Evolutionary conservation across 2,113 vertebrate species (phyloP).

Genomic region (Hippopotamus amphibius): DNA sequence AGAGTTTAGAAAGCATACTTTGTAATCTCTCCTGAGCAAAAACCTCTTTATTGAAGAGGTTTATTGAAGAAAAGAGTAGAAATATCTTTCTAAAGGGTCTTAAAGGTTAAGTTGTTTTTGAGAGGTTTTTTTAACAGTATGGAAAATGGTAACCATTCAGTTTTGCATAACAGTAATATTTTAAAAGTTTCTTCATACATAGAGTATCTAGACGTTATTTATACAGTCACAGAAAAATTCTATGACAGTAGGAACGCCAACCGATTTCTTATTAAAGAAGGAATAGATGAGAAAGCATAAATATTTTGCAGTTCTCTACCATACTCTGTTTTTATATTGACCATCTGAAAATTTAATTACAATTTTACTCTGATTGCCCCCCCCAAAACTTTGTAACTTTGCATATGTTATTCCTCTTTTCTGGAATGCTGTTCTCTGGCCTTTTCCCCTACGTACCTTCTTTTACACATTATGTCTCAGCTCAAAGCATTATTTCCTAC

Average conservation of each 20-base stretch:
- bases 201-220: not conserved
- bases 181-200: not conserved
- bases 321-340: not conserved
- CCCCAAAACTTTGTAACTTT: not conserved
- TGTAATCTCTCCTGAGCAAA: not conserved
- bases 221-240: not conserved
- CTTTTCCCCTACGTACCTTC: not conserved
- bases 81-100: not conserved
- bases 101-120: slow-evolving; percentile 20
- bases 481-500: not conserved
- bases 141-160: not conserved
- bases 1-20: not conserved
- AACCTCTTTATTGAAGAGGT: not conserved
- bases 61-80: slow-evolving; percentile 11
- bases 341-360: not conserved
- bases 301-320: not conserved
- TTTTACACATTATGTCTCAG: not conserved
- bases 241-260: not conserved
- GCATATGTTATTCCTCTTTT: not conserved
- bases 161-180: not conserved
- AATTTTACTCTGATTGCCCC: not conserved
- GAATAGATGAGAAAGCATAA: not conserved
- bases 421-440: not conserved
- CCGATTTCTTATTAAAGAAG: not conserved
- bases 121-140: not conserved